Conservation (phyloP, 2,888 invertebrate genomes). For the Watsonalla cultraria region DNA sequence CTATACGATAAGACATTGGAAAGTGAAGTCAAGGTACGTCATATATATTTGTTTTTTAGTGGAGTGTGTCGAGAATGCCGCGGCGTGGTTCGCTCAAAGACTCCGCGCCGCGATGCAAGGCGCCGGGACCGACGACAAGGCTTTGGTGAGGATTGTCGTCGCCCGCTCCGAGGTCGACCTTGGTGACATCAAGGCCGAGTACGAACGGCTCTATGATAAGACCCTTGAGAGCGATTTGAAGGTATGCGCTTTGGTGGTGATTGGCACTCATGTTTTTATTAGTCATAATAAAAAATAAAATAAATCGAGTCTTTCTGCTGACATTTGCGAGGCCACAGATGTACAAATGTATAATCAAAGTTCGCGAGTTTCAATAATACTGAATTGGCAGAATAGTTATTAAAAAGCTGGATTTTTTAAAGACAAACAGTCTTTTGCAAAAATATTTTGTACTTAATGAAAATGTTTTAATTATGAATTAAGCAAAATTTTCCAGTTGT, state of each 20-base stretch:
- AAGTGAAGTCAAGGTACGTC: slow-evolving; percentile 80
- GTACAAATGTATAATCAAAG: no score
- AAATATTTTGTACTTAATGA: no score
- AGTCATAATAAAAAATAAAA: background rate
- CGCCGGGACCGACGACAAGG: slow-evolving; percentile 83
- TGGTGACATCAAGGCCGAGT: slow-evolving; percentile 83
- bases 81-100: slow-evolving; percentile 84
- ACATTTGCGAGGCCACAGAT: no score
- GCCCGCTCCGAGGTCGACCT: slow-evolving; percentile 84
- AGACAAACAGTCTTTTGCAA: no score
- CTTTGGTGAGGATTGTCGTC: slow-evolving; percentile 83
- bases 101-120: slow-evolving; percentile 83
- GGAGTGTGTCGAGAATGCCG: slow-evolving; percentile 83
- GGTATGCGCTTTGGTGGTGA: slow-evolving; percentile 51
- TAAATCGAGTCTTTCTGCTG: no score
- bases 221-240: slow-evolving; percentile 81
- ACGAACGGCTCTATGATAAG: slow-evolving; percentile 83
- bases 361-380: no score
- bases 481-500: no score
- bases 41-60: slow-evolving; percentile 67
- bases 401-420: no score
- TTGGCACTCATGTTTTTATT: slow-evolving; percentile 7
- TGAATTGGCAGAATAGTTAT: no score
- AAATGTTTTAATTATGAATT: no score
- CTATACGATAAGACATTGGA: slow-evolving; percentile 83